These are phyloP conservation scores for Lepilemur ruficaudatus DNA, from an alignment of 2,797 vertebrate species.

Conservation along the genomic window DNA sequence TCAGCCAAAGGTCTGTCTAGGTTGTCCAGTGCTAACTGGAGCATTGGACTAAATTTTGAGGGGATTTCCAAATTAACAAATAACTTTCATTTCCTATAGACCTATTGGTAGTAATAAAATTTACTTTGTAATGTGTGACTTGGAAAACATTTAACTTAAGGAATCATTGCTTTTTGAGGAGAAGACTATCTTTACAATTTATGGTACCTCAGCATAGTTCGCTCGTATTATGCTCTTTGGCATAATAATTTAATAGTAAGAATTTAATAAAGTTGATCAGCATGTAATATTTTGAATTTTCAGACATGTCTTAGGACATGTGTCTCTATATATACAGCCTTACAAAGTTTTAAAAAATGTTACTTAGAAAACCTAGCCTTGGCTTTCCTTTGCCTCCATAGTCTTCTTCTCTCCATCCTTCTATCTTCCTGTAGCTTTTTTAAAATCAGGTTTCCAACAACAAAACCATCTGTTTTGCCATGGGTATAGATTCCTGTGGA, in stretches of 20 bases:
- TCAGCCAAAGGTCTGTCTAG: constrained; percentile 54
- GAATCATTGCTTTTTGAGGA: constrained; percentile 20
- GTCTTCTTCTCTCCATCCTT: background rate
- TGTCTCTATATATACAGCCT: background rate
- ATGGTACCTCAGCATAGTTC: background rate
- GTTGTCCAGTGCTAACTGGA: background rate
- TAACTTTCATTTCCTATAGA: constrained; percentile 4
- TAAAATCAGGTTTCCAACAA: background rate
- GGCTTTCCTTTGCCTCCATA: background rate
- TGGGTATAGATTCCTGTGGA: background rate
- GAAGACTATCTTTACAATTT: constrained; percentile 16
- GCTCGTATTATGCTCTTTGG: background rate
- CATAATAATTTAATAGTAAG: constrained; percentile 10
- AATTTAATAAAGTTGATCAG: constrained; percentile 1
- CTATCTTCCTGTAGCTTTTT: background rate
- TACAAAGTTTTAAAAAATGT: constrained; percentile 4
- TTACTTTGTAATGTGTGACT: constrained; percentile 45
- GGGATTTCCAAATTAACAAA: constrained; percentile 57
- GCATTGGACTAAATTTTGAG: background rate
- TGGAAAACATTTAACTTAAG: constrained; percentile 28
- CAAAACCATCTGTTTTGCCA: background rate
- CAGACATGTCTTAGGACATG: background rate
- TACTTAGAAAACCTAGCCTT: background rate
- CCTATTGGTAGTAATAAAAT: background rate
- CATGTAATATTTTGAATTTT: constrained; percentile 41